Percentiles rank a stretch among this genome's conserved stretches.
These are phyloP conservation scores for Malaclemys terrapin DNA, from an alignment of 2,113 vertebrate genomes.

Conservation along the genomic window DNA sequence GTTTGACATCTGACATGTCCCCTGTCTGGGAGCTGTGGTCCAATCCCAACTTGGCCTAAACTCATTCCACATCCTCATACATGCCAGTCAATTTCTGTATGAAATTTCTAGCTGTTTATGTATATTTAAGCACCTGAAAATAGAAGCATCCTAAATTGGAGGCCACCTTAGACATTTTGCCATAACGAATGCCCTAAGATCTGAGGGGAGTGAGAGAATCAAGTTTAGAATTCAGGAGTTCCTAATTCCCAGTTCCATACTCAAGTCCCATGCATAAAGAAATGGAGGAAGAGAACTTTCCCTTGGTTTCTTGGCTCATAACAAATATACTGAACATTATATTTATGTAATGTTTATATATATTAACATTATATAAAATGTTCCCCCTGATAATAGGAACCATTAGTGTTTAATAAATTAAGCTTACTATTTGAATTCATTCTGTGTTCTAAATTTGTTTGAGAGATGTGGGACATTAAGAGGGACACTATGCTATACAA, in stretches of 20 bases:
- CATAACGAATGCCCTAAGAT: not conserved
- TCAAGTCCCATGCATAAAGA: not conserved
- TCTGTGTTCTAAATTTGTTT: not conserved
- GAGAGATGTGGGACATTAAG: not conserved
- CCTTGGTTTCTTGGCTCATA: not conserved
- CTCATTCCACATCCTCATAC: not conserved
- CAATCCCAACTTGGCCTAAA: not conserved
- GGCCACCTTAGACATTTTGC: slow-evolving; percentile 1
- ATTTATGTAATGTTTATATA: not conserved
- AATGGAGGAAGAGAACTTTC: not conserved
- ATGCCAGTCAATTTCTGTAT: not conserved
- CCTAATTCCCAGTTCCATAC: not conserved
- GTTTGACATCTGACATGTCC: not conserved
- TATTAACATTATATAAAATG: not conserved
- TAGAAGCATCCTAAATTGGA: slow-evolving; percentile 21
- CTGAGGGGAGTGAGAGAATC: not conserved
- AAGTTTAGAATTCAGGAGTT: slow-evolving; percentile 3
- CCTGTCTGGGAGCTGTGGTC: not conserved
- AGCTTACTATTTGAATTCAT: not conserved
- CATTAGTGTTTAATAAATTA: slow-evolving; percentile 22
- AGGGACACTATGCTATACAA: not conserved
- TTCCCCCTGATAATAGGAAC: not conserved
- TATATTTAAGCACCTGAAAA: slow-evolving; percentile 17
- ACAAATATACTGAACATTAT: not conserved
- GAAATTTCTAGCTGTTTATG: not conserved